Conservation (phyloP, 2,113 vertebrate species). For the Thymallus thymallus region DNA sequence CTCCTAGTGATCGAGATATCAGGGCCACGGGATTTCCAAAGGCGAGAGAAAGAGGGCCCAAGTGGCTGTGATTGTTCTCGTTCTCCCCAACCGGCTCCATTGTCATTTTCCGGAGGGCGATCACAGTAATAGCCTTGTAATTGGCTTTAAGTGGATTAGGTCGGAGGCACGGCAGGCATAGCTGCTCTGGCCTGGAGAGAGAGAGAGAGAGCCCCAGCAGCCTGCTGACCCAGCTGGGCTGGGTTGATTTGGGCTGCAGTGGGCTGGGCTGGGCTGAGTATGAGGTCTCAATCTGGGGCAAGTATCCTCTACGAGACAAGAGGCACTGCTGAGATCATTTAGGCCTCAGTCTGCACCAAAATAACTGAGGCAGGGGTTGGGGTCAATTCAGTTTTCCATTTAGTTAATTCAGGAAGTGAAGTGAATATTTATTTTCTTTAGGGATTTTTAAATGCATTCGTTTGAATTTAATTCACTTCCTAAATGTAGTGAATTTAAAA, state of each 20-base stretch:
- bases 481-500: too few relatives aligned
- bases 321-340: too few relatives aligned
- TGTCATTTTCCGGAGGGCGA: conserved; percentile 68
- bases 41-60: conserved; percentile 13
- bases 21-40: conserved; percentile 20
- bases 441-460: too few relatives aligned
- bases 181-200: conserved; percentile 40
- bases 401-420: too few relatives aligned
- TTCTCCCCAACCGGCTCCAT: conserved; percentile 39
- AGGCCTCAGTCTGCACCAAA: too few relatives aligned
- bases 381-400: too few relatives aligned
- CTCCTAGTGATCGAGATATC: conserved; percentile 42
- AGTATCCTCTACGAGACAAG: not conserved
- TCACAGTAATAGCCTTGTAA: conserved; percentile 71
- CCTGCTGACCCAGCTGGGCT: not conserved
- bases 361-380: too few relatives aligned
- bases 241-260: not conserved
- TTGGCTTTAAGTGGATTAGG: conserved; percentile 74
- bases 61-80: conserved; percentile 33
- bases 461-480: too few relatives aligned
- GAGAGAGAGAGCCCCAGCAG: conserved; percentile 17
- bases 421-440: too few relatives aligned
- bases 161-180: conserved; percentile 21
- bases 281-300: conserved; percentile 57
- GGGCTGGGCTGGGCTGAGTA: conserved; percentile 8